Percentiles rank a stretch among this genome's conserved stretches.
Conservation (phyloP, 1,140 invertebrate species). For the Drosophila teissieri region DNA sequence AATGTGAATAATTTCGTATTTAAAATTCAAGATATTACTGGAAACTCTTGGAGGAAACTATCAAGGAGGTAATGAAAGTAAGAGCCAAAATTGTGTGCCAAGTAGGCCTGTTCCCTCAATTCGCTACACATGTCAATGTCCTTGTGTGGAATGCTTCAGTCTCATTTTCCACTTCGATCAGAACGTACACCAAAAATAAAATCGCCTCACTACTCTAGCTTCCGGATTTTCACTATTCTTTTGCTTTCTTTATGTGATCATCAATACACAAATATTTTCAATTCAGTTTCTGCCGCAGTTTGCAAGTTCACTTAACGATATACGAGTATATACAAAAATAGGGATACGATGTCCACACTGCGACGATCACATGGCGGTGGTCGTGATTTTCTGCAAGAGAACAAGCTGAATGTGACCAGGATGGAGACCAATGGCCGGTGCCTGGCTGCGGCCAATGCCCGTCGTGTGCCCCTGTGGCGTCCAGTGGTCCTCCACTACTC, state of each 20-base stretch:
- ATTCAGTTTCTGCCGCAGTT: neutral
- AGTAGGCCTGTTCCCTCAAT: constrained; percentile 2
- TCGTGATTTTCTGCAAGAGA: constrained; percentile 45
- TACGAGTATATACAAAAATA: neutral
- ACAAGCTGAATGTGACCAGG: constrained; percentile 22
- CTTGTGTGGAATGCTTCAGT: constrained; percentile 1
- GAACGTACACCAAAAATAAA: constrained; percentile 31
- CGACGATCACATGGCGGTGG: constrained; percentile 26
- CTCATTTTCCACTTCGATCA: constrained; percentile 16
- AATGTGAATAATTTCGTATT: neutral
- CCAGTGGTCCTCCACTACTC: constrained; percentile 33
- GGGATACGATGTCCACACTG: neutral
- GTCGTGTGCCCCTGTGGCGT: constrained; percentile 34
- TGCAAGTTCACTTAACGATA: neutral
- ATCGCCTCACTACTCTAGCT: neutral
- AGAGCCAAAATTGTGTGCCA: neutral
- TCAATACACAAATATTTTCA: neutral
- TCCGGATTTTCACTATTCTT: neutral
- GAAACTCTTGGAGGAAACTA: neutral
- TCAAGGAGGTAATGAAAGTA: neutral
- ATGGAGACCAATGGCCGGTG: constrained; percentile 26
- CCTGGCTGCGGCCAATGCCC: constrained; percentile 15
- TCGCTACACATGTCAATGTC: neutral
- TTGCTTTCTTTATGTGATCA: constrained; percentile 5
- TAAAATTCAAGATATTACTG: too few relatives aligned